Evolutionary conservation across 1,140 invertebrate genomes (phyloP).

Genomic region (Ceratosolen fusciceps): DNA sequence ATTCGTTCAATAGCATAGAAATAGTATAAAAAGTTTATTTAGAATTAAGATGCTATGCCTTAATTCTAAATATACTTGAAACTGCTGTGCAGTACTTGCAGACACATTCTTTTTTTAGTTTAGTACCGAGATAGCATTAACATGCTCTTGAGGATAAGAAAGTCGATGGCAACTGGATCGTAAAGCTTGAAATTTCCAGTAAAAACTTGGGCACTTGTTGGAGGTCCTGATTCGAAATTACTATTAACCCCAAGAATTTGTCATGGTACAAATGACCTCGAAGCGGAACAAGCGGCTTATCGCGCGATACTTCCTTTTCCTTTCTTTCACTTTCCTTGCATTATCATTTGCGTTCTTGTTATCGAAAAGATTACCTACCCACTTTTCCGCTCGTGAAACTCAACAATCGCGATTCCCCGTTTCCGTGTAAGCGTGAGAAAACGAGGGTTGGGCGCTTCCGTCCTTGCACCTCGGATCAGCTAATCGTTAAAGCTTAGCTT

Average conservation of each 20-base stretch:
- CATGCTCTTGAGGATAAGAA: too few relatives aligned
- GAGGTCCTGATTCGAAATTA: neutral
- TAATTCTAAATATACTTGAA: too few relatives aligned
- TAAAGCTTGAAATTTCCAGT: neutral
- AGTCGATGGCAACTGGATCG: neutral
- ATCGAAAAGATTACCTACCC: neutral
- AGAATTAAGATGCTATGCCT: too few relatives aligned
- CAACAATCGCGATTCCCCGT: neutral
- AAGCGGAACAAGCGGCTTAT: neutral
- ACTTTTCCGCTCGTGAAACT: constrained; percentile 23
- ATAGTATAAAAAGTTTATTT: too few relatives aligned
- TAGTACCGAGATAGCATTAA: too few relatives aligned
- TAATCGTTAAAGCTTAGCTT: neutral
- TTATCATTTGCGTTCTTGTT: constrained; percentile 1
- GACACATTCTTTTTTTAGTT: too few relatives aligned
- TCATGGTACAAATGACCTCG: too few relatives aligned
- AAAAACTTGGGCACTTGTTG: neutral
- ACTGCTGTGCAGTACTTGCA: too few relatives aligned
- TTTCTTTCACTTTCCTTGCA: constrained; percentile 30
- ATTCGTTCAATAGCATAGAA: too few relatives aligned
- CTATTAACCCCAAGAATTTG: neutral
- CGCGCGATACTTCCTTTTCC: neutral
- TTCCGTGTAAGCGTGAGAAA: neutral
- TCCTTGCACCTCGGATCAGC: neutral
- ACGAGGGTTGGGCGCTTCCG: neutral